A percentile compares a stretch with the other conserved stretches of the same genome.
phyloP scores from a whole-genome alignment of 1,140 invertebrate species.

The Probaryconus sp. region DNA sequence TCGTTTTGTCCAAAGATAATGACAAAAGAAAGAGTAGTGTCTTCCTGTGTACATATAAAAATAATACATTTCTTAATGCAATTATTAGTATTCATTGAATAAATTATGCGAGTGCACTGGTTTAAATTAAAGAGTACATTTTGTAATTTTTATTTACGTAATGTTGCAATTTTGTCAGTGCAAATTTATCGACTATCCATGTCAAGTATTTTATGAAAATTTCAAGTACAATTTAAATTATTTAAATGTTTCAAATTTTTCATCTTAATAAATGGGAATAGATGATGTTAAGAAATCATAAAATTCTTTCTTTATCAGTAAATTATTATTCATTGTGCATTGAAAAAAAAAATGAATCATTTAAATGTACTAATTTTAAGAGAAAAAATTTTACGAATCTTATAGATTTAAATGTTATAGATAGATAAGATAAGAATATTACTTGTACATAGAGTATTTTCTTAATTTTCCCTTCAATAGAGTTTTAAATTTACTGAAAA shows the following conservation, averaged over 20 bases:
- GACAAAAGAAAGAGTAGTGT: constrained; percentile 31
- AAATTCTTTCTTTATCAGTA: too few relatives aligned
- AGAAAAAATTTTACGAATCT: constrained; percentile 17
- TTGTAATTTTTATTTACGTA: constrained; percentile 9
- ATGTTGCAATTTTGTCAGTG: too few relatives aligned
- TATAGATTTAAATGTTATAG: constrained; percentile 1
- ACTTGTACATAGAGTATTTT: constrained; percentile 34
- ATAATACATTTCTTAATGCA: constrained; percentile 31
- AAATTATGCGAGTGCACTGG: constrained; percentile 33
- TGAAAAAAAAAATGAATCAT: too few relatives aligned
- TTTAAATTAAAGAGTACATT: not conserved
- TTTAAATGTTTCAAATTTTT: too few relatives aligned
- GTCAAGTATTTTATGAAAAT: too few relatives aligned
- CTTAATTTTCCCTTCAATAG: constrained; percentile 15
- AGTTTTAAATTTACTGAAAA: constrained; percentile 25
- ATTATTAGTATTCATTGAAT: constrained; percentile 32
- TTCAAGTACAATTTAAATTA: too few relatives aligned
- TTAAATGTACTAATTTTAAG: not conserved
- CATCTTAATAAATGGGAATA: too few relatives aligned
- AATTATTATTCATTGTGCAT: too few relatives aligned
- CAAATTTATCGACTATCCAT: too few relatives aligned
- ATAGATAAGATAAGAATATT: constrained; percentile 10
- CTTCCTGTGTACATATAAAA: constrained; percentile 50
- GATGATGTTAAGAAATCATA: too few relatives aligned
- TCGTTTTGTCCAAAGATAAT: constrained; percentile 9